These are phyloP conservation scores for Meandrina meandrites DNA, from an alignment of 92 coral and sea anemone species.

Conservation along the genomic window DNA sequence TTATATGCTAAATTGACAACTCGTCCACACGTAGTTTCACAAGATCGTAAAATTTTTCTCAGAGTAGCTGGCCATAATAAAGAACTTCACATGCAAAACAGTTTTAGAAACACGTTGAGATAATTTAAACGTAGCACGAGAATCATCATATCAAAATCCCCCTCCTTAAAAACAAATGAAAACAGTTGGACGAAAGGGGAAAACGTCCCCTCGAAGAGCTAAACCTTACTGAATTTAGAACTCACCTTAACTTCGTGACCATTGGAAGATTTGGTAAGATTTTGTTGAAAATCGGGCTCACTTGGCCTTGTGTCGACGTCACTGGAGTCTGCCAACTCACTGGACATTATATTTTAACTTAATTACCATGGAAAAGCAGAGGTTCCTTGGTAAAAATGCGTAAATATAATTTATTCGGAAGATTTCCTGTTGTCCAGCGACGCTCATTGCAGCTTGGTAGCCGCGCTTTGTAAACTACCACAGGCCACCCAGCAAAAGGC, in stretches of 20 bases:
- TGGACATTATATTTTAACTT: constrained; percentile 60
- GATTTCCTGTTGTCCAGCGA: not conserved
- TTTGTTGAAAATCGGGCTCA: constrained; percentile 7
- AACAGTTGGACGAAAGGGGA: not conserved
- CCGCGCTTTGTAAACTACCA: constrained; percentile 9
- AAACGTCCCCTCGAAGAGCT: not conserved
- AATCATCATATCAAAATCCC: not conserved
- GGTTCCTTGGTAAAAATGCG: constrained; percentile 56
- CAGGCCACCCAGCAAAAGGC: not conserved
- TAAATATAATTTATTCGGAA: constrained; percentile 5
- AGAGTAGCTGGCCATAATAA: not conserved
- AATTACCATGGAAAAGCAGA: constrained; percentile 74
- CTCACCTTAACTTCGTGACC: constrained; percentile 21
- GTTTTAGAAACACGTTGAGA: not conserved
- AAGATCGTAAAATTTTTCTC: not conserved
- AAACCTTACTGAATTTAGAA: not conserved
- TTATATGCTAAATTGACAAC: not conserved
- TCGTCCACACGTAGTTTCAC: not conserved
- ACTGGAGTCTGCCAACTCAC: constrained; percentile 84
- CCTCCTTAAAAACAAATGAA: not conserved
- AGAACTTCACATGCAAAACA: not conserved
- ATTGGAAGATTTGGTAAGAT: not conserved
- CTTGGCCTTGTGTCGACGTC: constrained; percentile 25
- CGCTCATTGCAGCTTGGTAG: constrained; percentile 19
- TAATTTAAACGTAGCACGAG: not conserved